These are phyloP conservation scores for Fistularia tabacaria DNA, from an alignment of 2,797 vertebrate genomes.

Conservation along the genomic window DNA sequence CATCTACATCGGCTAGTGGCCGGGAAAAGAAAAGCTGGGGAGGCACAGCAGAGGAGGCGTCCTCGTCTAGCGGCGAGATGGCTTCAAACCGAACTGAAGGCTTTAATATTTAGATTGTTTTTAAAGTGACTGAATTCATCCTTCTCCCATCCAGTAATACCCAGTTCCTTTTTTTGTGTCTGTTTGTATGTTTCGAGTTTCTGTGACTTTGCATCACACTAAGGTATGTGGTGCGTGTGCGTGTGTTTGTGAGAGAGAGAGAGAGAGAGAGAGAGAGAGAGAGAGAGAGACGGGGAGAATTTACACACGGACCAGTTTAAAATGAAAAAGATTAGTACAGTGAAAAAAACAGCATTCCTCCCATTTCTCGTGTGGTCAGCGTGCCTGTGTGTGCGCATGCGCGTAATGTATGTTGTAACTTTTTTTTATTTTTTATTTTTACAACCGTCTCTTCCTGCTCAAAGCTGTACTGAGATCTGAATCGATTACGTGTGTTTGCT, in stretches of 20 bases:
- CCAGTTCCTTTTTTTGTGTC: conserved; percentile 1
- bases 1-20: conserved; percentile 90
- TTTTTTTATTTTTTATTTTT: conserved; percentile 37
- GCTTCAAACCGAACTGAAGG: conserved; percentile 25
- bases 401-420: conserved; percentile 25
- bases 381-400: conserved; percentile 11
- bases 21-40: background rate
- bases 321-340: conserved; percentile 14
- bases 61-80: conserved; percentile 13
- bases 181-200: conserved; percentile 1
- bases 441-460: conserved; percentile 28
- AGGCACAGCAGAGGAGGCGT: conserved; percentile 15
- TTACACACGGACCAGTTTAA: conserved; percentile 5
- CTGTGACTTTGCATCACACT: conserved; percentile 9
- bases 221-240: conserved; percentile 4
- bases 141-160: conserved; percentile 11
- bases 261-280: background rate
- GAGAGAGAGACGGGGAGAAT: too few species aligned
- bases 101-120: conserved; percentile 9
- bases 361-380: conserved; percentile 17
- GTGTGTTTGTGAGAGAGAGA: background rate
- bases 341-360: conserved; percentile 25
- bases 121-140: conserved; percentile 26
- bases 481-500: conserved; percentile 38
- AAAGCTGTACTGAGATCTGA: conserved; percentile 23